Conservation (phyloP, 2,888 invertebrate genomes). For the Conistra vaccinii region DNA sequence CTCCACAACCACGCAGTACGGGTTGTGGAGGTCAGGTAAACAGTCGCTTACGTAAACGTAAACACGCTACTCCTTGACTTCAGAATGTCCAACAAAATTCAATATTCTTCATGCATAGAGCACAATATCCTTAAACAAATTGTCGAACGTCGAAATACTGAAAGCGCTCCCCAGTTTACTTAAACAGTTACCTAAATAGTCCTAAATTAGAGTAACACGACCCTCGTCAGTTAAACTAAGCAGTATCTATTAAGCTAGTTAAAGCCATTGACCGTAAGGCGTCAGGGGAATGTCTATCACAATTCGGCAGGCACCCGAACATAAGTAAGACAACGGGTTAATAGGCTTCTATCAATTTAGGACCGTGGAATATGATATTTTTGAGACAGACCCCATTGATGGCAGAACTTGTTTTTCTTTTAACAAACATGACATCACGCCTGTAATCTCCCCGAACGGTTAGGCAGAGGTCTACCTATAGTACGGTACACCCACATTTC, state of each 20-base stretch:
- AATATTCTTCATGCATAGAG: too few species aligned
- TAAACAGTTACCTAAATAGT: conserved; percentile 32
- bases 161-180: conserved; percentile 5
- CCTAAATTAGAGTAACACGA: conserved; percentile 36
- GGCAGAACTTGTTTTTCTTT: too few species aligned
- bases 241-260: conserved; percentile 14
- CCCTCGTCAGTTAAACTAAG: conserved; percentile 23
- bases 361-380: conserved; percentile 39
- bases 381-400: not conserved
- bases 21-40: too few species aligned
- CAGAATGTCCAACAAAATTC: too few species aligned
- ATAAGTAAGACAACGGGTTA: conserved; percentile 81
- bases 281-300: conserved; percentile 75
- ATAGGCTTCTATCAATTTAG: conserved; percentile 69
- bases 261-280: conserved; percentile 75
- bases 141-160: not conserved
- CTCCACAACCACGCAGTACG: too few species aligned
- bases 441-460: too few species aligned
- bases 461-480: too few species aligned
- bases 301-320: conserved; percentile 71
- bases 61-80: too few species aligned
- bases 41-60: too few species aligned
- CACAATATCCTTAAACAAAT: not conserved
- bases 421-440: too few species aligned
- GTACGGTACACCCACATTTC: too few species aligned